Evolutionary conservation across 1,140 invertebrate species (phyloP).

Genomic region (Apocrypta bakeri): DNA sequence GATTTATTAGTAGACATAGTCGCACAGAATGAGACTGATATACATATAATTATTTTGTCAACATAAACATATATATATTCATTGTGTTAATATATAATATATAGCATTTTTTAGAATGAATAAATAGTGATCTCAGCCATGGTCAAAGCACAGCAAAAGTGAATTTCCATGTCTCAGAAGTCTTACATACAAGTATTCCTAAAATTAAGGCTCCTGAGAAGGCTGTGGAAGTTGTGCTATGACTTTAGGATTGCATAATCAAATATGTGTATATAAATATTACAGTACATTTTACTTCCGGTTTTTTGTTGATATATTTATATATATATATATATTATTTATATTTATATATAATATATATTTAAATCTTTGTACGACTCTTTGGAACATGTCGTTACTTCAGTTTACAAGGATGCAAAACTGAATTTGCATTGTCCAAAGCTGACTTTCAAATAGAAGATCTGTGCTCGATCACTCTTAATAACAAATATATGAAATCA

Average conservation of each 20-base stretch:
- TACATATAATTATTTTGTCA: constrained; percentile 44
- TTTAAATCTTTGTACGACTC: constrained; percentile 48
- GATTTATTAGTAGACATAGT: constrained; percentile 47
- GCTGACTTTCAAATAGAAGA: constrained; percentile 42
- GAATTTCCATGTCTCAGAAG: constrained; percentile 38
- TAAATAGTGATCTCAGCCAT: constrained; percentile 30
- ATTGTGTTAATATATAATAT: constrained; percentile 36
- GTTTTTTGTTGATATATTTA: constrained; percentile 29
- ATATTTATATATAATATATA: constrained; percentile 26
- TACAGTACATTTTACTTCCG: constrained; percentile 18
- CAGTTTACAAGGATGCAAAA: constrained; percentile 35
- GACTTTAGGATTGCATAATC: constrained; percentile 21
- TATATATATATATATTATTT: constrained; percentile 25
- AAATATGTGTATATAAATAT: constrained; percentile 39
- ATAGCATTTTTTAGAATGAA: constrained; percentile 37
- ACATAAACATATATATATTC: constrained; percentile 44
- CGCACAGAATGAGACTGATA: constrained; percentile 30
- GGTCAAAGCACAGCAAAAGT: constrained; percentile 31
- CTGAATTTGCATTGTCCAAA: constrained; percentile 21
- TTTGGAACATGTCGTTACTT: constrained; percentile 35
- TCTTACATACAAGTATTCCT: constrained; percentile 6
- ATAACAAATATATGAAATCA: constrained; percentile 42
- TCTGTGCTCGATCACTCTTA: constrained; percentile 8
- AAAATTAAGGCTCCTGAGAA: constrained; percentile 31
- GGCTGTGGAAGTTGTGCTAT: constrained; percentile 37